Percentiles rank a stretch among this genome's conserved stretches.
Evolutionary conservation across 2,797 vertebrate genomes (phyloP).

Genomic region (Chromobotia macracanthus): DNA sequence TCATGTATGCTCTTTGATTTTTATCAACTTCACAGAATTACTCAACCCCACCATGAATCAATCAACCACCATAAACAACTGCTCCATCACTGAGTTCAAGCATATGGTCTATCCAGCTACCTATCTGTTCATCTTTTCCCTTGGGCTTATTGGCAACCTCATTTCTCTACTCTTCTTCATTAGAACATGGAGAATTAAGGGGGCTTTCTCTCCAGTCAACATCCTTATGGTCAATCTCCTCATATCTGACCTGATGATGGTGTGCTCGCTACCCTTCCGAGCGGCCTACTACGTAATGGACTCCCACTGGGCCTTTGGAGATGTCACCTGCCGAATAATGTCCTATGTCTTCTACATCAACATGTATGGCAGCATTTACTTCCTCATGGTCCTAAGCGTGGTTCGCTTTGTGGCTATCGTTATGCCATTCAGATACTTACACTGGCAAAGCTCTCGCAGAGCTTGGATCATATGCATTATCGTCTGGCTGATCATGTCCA

Average conservation of each 20-base stretch:
- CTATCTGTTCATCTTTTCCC: slow-evolving; percentile 76
- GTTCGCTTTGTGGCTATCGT: slow-evolving; percentile 74
- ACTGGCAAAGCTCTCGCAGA: slow-evolving; percentile 55
- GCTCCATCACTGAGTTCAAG: slow-evolving; percentile 71
- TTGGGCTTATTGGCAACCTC: slow-evolving; percentile 71
- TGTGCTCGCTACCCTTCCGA: slow-evolving; percentile 75
- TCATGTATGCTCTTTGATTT: not conserved
- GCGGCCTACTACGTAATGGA: slow-evolving; percentile 73
- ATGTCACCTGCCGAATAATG: slow-evolving; percentile 71
- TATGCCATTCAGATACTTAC: slow-evolving; percentile 66
- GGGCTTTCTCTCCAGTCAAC: slow-evolving; percentile 64
- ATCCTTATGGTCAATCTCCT: slow-evolving; percentile 80
- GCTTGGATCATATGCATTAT: slow-evolving; percentile 63
- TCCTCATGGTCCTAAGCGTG: slow-evolving; percentile 74
- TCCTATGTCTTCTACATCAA: slow-evolving; percentile 79
- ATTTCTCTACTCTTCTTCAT: slow-evolving; percentile 76
- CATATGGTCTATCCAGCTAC: slow-evolving; percentile 68
- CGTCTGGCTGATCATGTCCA: slow-evolving; percentile 71
- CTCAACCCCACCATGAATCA: not conserved
- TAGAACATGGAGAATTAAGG: slow-evolving; percentile 62
- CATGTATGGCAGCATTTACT: slow-evolving; percentile 83
- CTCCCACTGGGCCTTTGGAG: slow-evolving; percentile 74
- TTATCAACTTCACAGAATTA: slow-evolving; percentile 14
- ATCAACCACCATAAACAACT: slow-evolving; percentile 42
- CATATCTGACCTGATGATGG: slow-evolving; percentile 77